Evolutionary conservation across 2,113 vertebrate species (phyloP).

Genomic region (Crocuta crocuta): DNA sequence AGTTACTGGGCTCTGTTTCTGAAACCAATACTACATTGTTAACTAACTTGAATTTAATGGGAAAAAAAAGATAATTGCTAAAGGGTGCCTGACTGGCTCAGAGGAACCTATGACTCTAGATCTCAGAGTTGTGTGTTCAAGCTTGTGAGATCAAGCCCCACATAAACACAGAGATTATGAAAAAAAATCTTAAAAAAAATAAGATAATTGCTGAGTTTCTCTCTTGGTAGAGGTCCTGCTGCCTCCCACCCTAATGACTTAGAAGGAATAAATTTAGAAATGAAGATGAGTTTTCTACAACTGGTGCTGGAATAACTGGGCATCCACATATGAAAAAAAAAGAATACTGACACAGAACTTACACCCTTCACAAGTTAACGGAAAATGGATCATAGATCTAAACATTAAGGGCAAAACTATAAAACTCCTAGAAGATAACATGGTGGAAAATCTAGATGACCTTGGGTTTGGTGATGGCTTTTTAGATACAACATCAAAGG

Average conservation of each 20-base stretch:
- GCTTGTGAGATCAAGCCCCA: neutral
- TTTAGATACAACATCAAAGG: neutral
- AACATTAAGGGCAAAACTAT: neutral
- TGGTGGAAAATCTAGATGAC: neutral
- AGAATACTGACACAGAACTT: neutral
- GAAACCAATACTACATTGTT: no score
- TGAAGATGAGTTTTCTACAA: conserved; percentile 9
- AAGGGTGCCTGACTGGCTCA: neutral
- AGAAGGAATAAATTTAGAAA: neutral
- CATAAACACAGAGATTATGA: neutral
- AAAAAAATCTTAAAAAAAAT: neutral
- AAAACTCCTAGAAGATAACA: neutral
- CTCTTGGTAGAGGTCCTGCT: neutral
- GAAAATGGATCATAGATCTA: neutral
- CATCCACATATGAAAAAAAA: neutral
- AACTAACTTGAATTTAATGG: no score
- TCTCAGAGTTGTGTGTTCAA: neutral
- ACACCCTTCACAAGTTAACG: neutral
- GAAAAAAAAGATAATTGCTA: neutral
- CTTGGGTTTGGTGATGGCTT: neutral
- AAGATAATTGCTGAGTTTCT: neutral
- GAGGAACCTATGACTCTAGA: neutral
- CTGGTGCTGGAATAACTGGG: neutral
- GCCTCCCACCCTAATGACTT: neutral
- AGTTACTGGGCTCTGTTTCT: no score